Conservation (phyloP, 2,888 invertebrate species). For the Pollenia griseotomentosa region DNA sequence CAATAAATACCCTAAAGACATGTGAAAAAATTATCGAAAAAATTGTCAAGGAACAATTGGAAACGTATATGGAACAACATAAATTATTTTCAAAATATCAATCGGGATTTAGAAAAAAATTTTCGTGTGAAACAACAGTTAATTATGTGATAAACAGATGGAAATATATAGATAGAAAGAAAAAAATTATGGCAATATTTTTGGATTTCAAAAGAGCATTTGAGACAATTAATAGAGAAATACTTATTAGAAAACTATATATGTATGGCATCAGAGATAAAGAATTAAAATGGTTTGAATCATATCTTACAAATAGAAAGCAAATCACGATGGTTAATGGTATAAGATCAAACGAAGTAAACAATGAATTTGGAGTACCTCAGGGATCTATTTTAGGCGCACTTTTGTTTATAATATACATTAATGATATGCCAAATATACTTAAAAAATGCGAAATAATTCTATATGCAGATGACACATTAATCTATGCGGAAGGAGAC, state of each 20-base stretch:
- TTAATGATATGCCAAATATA: no score
- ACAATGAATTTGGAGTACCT: no score
- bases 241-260: neutral
- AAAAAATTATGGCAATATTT: neutral
- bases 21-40: conserved; percentile 6
- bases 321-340: no score
- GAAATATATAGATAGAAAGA: neutral
- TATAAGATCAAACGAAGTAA: no score
- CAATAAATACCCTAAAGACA: neutral
- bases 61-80: neutral
- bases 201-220: neutral
- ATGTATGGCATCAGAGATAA: neutral
- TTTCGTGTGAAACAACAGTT: no score
- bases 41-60: neutral
- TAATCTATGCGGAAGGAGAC: no score
- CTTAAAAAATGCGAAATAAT: no score
- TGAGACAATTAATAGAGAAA: neutral
- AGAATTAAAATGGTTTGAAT: no score
- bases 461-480: no score
- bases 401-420: no score
- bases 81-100: neutral
- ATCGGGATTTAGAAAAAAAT: neutral
- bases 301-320: no score
- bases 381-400: no score
- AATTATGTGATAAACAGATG: neutral